phyloP scores from a whole-genome alignment of 2,113 vertebrate species.

The Eonycteris spelaea region DNA sequence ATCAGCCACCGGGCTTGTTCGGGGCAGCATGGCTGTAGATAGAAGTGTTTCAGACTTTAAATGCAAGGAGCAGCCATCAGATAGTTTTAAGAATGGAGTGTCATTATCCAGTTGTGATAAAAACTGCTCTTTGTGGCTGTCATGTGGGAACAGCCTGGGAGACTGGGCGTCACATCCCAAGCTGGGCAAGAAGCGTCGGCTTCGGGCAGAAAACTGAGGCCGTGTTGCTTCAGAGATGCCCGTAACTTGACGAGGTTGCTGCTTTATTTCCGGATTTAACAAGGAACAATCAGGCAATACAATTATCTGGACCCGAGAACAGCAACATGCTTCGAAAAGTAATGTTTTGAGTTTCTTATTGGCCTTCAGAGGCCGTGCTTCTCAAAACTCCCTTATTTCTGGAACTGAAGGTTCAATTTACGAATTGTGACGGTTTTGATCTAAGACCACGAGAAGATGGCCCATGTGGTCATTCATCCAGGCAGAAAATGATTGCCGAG shows the following conservation, averaged over 20 bases:
- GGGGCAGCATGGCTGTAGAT: too few species aligned
- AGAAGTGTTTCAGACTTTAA: too few species aligned
- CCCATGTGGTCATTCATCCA: not conserved
- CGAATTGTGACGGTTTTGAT: not conserved
- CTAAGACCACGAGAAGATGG: not conserved
- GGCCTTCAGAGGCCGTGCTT: not conserved
- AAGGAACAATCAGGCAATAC: not conserved
- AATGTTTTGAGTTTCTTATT: not conserved
- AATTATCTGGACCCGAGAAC: not conserved
- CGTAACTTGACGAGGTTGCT: not conserved
- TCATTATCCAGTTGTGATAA: not conserved
- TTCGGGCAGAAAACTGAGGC: not conserved
- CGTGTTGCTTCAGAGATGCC: not conserved
- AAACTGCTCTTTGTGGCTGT: not conserved
- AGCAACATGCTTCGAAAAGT: not conserved
- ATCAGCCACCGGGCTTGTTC: too few species aligned
- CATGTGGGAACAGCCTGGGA: not conserved
- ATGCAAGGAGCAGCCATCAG: too few species aligned
- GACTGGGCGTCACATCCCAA: not conserved
- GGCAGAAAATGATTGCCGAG: not conserved
- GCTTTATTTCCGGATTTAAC: not conserved
- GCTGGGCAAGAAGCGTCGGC: not conserved
- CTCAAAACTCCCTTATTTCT: not conserved
- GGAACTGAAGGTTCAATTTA: not conserved
- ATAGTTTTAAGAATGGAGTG: not conserved